Conservation (phyloP, 2,113 vertebrate genomes). For the Gymnocephalus cernua region DNA sequence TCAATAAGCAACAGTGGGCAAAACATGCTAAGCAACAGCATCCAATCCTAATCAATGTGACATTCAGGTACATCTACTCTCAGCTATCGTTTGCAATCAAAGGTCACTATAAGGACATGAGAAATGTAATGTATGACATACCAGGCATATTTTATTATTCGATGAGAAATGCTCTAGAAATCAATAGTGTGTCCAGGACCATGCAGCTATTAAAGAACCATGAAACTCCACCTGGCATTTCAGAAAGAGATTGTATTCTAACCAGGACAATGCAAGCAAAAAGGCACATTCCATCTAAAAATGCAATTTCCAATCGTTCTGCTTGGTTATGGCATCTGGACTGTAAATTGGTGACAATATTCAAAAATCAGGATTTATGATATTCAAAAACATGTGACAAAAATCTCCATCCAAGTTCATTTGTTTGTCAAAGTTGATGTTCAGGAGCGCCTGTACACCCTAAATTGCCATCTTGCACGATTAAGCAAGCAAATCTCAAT, state of each 20-base stretch:
- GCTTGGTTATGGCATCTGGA: slow-evolving; percentile 20
- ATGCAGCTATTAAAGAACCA: slow-evolving; percentile 36
- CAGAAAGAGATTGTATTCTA: slow-evolving; percentile 23
- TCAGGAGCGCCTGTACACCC: not conserved
- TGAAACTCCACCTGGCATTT: slow-evolving; percentile 33
- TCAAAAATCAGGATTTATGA: slow-evolving; percentile 60
- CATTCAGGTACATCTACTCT: slow-evolving; percentile 36
- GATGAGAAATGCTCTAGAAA: slow-evolving; percentile 69
- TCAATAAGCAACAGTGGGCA: slow-evolving; percentile 7
- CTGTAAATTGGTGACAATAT: slow-evolving; percentile 29
- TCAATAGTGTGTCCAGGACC: slow-evolving; percentile 63
- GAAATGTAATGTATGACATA: slow-evolving; percentile 61
- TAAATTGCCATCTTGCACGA: slow-evolving; percentile 35
- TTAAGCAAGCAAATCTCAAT: not conserved
- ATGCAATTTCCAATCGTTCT: slow-evolving; percentile 52
- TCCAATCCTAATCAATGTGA: slow-evolving; percentile 65
- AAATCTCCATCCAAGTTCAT: slow-evolving; percentile 17
- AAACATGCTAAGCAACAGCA: slow-evolving; percentile 43
- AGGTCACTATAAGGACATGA: slow-evolving; percentile 65
- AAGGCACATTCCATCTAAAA: slow-evolving; percentile 32
- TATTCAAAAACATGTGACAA: slow-evolving; percentile 19
- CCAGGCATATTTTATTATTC: slow-evolving; percentile 65
- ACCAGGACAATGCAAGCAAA: slow-evolving; percentile 24
- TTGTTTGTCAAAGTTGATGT: slow-evolving; percentile 25
- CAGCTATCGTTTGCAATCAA: slow-evolving; percentile 48